Base-by-base conservation (phyloP, 1,140 invertebrate genomes). In the Stratiolaelaps scimitus region DNA sequence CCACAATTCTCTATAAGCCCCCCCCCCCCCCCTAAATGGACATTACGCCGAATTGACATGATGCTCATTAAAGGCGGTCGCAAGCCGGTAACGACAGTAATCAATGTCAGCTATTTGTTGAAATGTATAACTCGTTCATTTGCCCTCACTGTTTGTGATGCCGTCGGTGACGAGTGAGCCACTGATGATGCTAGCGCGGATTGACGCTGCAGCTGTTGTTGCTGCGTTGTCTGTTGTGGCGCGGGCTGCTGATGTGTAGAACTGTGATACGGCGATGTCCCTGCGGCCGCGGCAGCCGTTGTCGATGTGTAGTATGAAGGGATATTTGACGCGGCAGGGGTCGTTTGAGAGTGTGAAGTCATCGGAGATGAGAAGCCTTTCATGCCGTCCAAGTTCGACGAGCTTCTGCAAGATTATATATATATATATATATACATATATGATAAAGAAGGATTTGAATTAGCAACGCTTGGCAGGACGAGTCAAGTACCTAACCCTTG, bases 281-380 rank as follows among this genome's bases (percentile, higher is more conserved):
- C 53, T 60, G 23, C 23, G 13, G 53, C 53, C 23, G 53, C 26
- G 15, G 53, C 53, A 20, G 53, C 53, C 23, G 53, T 23, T 23
- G 53, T 19, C 4, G 53, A 60, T 26, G 53, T 60, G 34, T 60
- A 60, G 10, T 60, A 60, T 26, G 53, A 60, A 19, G 53, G 53
- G 13, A 60, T 34, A 2, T 15, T 29, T 34, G 53, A 20, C 17
- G 53, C 17, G 34, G 34, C 5, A 40, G 34, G 10, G 10, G 34
- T 10, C 34, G 34, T 10, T 40, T 40, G 34, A 10, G 34, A 40
- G 10, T 40, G 26, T 20, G 67, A 66, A 40, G 48, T 56, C 64
- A 69, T 65, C 45, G 68, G 67, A 15, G 67, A 69, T 13, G 68
- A 67, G 64, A 69, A 69, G n/a, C 67, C 67, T 65, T 69, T 69